Conservation (phyloP, 2,888 invertebrate species). For the Pogonocherus hispidulus region DNA sequence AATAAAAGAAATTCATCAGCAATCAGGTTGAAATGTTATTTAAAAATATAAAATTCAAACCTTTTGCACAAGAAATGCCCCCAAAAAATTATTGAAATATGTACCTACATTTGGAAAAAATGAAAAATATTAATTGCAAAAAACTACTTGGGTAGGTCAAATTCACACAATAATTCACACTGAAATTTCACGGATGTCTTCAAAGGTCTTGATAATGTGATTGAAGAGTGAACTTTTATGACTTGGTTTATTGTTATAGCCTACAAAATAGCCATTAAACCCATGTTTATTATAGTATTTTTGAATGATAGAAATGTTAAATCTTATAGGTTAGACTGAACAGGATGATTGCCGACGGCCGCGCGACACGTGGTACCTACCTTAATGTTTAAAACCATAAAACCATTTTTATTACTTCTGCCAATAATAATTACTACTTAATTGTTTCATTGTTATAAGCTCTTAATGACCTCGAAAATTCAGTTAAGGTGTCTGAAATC, state of each 20-base stretch:
- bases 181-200: slow-evolving; percentile 13
- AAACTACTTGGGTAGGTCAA: too few species aligned
- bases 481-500: not conserved
- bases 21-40: slow-evolving; percentile 9
- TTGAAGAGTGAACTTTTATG: slow-evolving; percentile 60
- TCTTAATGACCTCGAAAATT: not conserved
- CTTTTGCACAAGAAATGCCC: too few species aligned
- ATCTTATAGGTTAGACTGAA: slow-evolving; percentile 9
- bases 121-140: too few species aligned
- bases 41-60: not conserved
- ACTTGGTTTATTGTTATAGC: slow-evolving; percentile 66
- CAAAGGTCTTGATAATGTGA: slow-evolving; percentile 40
- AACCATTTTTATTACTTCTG: slow-evolving; percentile 50
- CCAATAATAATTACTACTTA: slow-evolving; percentile 45
- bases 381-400: slow-evolving; percentile 48
- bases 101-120: not conserved
- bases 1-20: slow-evolving; percentile 64
- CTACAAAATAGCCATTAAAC: slow-evolving; percentile 66
- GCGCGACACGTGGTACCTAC: slow-evolving; percentile 17
- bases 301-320: slow-evolving; percentile 51
- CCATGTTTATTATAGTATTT: slow-evolving; percentile 64
- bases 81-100: not conserved
- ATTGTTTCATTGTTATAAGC: slow-evolving; percentile 40
- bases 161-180: not conserved
- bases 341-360: slow-evolving; percentile 18